Percentiles rank a stretch among this genome's conserved stretches.
phyloP scores from a whole-genome alignment of 2,113 vertebrate genomes.

The Motacilla alba region DNA sequence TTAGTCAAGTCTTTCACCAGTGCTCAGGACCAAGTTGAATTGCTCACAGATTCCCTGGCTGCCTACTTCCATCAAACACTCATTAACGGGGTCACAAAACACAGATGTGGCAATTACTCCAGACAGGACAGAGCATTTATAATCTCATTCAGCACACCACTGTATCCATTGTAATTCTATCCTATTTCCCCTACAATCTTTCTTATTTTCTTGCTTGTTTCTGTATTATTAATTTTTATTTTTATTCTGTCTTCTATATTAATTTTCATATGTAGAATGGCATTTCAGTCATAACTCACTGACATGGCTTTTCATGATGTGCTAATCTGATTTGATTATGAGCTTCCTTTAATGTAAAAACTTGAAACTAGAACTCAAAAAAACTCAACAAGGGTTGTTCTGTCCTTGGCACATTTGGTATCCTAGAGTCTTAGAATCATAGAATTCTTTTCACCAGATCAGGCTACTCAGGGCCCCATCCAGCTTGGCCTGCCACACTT shows the following conservation, averaged over 20 bases:
- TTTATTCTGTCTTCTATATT: neutral
- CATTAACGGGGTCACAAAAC: neutral
- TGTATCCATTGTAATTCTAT: neutral
- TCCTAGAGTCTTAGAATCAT: neutral
- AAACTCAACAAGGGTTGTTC: neutral
- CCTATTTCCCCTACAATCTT: rapidly evolving
- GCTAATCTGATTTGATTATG: neutral
- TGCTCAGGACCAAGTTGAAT: neutral
- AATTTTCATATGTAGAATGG: neutral
- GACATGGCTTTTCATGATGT: neutral
- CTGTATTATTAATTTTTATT: neutral
- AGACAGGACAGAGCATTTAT: neutral
- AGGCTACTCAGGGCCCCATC: neutral
- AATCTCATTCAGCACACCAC: neutral
- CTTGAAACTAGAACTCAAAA: neutral
- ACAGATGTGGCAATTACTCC: neutral
- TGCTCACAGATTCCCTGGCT: neutral
- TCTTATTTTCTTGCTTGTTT: neutral
- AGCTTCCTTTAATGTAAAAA: neutral
- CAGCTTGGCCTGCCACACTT: neutral
- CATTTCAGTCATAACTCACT: neutral
- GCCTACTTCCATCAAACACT: neutral
- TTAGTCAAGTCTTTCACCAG: neutral
- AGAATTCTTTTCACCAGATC: neutral
- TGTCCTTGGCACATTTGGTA: neutral